These are phyloP conservation scores for Panulirus ornatus DNA, from an alignment of 1,140 invertebrate species.

Conservation along the genomic window DNA sequence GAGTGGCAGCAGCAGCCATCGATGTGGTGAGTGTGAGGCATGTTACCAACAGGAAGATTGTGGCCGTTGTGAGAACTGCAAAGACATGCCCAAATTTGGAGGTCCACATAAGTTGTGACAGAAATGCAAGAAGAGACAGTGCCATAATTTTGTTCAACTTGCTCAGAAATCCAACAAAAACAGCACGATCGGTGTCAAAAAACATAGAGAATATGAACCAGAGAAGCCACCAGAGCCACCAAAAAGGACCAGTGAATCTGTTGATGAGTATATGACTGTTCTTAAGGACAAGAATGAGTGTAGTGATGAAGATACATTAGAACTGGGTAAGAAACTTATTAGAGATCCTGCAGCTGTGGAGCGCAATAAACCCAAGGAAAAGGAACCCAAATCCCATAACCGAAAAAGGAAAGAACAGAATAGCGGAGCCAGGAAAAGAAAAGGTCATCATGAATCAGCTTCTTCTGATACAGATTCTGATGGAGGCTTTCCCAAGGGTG, in stretches of 20 bases:
- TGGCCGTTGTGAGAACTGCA: slow-evolving; percentile 72
- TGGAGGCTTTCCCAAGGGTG: slow-evolving; percentile 30
- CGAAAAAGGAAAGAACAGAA: slow-evolving; percentile 60
- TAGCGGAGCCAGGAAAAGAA: slow-evolving; percentile 35
- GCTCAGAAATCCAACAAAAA: slow-evolving; percentile 64
- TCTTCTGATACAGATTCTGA: slow-evolving; percentile 58
- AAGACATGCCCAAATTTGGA: slow-evolving; percentile 88
- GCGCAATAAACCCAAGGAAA: slow-evolving; percentile 39
- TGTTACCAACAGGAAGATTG: slow-evolving; percentile 82
- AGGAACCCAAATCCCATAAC: slow-evolving; percentile 36
- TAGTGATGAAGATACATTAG: slow-evolving; percentile 55
- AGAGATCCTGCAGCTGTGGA: slow-evolving; percentile 24
- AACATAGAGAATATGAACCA: slow-evolving; percentile 56
- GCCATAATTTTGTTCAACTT: slow-evolving; percentile 76
- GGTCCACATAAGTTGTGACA: slow-evolving; percentile 85
- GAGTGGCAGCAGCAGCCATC: slow-evolving; percentile 74
- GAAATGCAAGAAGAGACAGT: slow-evolving; percentile 81
- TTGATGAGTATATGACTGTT: slow-evolving; percentile 22
- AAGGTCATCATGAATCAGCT: slow-evolving; percentile 45
- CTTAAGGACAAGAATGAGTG: slow-evolving; percentile 58
- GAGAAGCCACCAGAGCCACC: slow-evolving; percentile 25
- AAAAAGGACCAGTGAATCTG: background rate
- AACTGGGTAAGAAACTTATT: slow-evolving; percentile 35
- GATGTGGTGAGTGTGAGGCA: slow-evolving; percentile 87
- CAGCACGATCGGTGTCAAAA: slow-evolving; percentile 48